Evolutionary conservation across 2,113 vertebrate genomes (phyloP), one percentile per base, ranked within the genome.

Genomic region (Trogon melanurus): DNA sequence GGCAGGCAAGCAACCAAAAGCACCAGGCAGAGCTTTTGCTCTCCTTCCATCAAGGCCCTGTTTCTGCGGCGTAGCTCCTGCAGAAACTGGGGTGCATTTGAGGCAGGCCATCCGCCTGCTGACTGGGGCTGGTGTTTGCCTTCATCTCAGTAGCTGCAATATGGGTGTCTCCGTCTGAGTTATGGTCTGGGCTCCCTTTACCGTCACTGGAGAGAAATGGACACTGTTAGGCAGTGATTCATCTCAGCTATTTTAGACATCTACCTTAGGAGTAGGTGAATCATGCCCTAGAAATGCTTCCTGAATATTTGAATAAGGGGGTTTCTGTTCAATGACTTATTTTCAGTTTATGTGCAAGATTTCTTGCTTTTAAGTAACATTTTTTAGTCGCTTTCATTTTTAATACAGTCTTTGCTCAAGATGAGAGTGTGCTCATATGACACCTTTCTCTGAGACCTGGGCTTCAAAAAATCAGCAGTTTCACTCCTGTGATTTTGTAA

Each of bases 401-500:
- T 34, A 44, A 48, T 75, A 66, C 12, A 78, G 79, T 83, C 69
- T 80, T 89, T 3, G 0, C 64, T 92, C 21, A 47, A 16, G 27
- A 50, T 2, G 1, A 79, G 32, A 44, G 23, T 44, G 44, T 27
- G 32, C 73, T 89, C 32, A n/a, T 61, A 73, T 73, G 30, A 20
- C 5, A 41, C 48, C 25, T 50, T 61, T 36, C 44, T 71, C 34
- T 65, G 57, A 69, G 41, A 91, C 36, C 36, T 64, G 44, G 44
- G 5, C 78, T 91, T 89, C 56, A 89, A 86, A 96, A 94, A 94
- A 78, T 26, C 48, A 87, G 41, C 41, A 81, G n/a, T 81, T 94
- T 60, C 20, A 69, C 45, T 85, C 41, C 36, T 74, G 19, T 78
- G 80, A 76, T 71, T 92, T 87, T 87, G 80, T 50, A 67, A 65